Evolutionary conservation across 2,797 vertebrate species (phyloP), one percentile per base, ranked within the genome.

Genomic region (Tiaroga cobitis): DNA sequence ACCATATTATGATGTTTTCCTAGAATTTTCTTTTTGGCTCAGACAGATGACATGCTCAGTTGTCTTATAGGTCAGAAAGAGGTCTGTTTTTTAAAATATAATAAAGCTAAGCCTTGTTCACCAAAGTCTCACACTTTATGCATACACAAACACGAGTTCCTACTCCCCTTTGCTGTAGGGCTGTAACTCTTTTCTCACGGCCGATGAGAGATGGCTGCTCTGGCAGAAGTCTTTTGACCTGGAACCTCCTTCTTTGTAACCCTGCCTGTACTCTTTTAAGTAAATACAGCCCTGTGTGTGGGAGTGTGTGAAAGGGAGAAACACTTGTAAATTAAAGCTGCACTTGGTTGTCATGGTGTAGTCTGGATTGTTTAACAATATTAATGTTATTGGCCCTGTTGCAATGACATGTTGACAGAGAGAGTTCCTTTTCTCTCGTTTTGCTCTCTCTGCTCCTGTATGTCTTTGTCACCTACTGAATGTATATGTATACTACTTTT

Each of bases 261-360:
- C 68, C 49, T 59, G 46, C 24, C 49, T 59, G 46, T 24, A 54
- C 21, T n/a, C 51, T 51, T 80, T 80, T 80, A 65, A 85, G 68
- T 67, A 80, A 74, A 85, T 43, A 59, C 56, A 74, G 56, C 24
- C 29, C 16, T 85, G 68, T 49, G 70, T 75, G 77, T 73, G 84
- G 84, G 84, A 85, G 77, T 85, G 83, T 73, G 83, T 80, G 77
- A 80, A 74, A 80, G 41, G 2, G 41, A 80, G 69, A 65, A 65
- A 34, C 24, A 39, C 51, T 74, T 65, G 24, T 49, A 79, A 74
- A 63, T 80, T 11, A 65, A 26, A 80, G 43, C 54, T 61, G 54
- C 56, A 29, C 59, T 73, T n/a, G 56, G 43, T 85, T 85, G 77
- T 80, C 68, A 80, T 80, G 84, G 77, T 85, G 69, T 74, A 77